phyloP scores from a whole-genome alignment of 2,113 vertebrate genomes.

The Lepus timidus region DNA sequence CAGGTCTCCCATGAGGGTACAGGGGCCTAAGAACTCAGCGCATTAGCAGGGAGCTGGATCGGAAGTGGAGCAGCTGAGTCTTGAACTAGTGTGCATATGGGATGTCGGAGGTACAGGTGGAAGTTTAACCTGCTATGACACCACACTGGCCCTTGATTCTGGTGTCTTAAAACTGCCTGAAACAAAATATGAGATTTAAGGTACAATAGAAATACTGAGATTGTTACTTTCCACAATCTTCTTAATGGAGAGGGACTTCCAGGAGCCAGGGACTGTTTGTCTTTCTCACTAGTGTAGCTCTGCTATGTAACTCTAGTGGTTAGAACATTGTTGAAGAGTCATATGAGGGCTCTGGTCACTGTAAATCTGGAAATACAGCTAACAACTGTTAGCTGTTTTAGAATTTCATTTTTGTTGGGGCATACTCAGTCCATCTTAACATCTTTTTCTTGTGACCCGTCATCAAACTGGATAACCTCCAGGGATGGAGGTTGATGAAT shows the following conservation, averaged over 20 bases:
- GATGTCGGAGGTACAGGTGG: too few relatives aligned
- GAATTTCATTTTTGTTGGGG: conserved; percentile 41
- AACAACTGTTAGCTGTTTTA: not conserved
- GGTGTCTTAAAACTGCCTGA: not conserved
- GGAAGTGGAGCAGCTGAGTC: too few relatives aligned
- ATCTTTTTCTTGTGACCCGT: conserved; percentile 12
- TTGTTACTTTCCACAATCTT: not conserved
- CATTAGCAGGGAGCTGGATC: too few relatives aligned
- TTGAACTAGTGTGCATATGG: too few relatives aligned
- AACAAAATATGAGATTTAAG: conserved; percentile 33
- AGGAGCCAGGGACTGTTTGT: not conserved
- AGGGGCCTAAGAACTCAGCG: too few relatives aligned
- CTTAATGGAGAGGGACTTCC: not conserved
- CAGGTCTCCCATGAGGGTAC: too few relatives aligned
- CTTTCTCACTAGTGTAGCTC: not conserved
- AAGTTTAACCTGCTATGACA: too few relatives aligned
- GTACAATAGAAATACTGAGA: not conserved
- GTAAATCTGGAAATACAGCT: conserved; percentile 25
- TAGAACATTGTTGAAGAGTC: not conserved
- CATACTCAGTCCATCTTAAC: not conserved
- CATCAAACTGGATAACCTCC: conserved; percentile 17
- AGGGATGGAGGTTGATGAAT: not conserved
- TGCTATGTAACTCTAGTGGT: not conserved
- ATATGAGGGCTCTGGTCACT: not conserved
- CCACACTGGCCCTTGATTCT: too few relatives aligned